Percentiles rank a stretch among this genome's conserved stretches.
phyloP scores from a whole-genome alignment of 2,888 invertebrate species.

The Lasius fuliginosus region DNA sequence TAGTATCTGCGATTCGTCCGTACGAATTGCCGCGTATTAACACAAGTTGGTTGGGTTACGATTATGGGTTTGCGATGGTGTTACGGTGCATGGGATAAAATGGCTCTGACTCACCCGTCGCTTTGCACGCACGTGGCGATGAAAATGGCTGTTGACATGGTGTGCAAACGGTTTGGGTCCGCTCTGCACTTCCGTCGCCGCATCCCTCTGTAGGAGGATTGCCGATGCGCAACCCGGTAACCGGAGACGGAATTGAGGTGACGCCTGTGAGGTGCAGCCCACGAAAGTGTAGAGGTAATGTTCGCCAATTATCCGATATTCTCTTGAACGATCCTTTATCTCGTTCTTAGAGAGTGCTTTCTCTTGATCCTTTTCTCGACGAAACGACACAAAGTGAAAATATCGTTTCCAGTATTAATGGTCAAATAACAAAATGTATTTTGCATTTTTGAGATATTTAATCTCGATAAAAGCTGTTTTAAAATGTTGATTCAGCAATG shows the following conservation, averaged over 20 bases:
- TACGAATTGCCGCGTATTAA: slow-evolving; percentile 67
- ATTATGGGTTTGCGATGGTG: slow-evolving; percentile 70
- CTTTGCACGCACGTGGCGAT: slow-evolving; percentile 64
- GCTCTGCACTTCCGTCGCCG: slow-evolving; percentile 67
- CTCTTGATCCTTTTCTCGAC: background rate
- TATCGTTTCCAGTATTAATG: background rate
- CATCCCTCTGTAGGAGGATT: slow-evolving; percentile 84
- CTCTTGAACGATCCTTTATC: background rate
- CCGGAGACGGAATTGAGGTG: slow-evolving; percentile 89
- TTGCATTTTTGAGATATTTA: background rate
- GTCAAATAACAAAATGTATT: background rate
- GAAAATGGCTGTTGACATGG: slow-evolving; percentile 68
- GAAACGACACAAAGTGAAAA: background rate
- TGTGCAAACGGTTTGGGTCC: slow-evolving; percentile 46
- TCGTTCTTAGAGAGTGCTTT: background rate
- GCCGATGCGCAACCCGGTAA: slow-evolving; percentile 89
- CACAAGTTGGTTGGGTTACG: slow-evolving; percentile 72
- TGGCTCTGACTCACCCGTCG: slow-evolving; percentile 69
- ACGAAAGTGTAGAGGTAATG: slow-evolving; percentile 85
- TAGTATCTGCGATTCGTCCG: slow-evolving; percentile 57
- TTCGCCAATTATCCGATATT: slow-evolving; percentile 44
- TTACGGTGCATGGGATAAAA: slow-evolving; percentile 77
- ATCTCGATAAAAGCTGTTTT: background rate
- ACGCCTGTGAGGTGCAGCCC: slow-evolving; percentile 86
- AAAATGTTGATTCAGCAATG: background rate